Conservation (phyloP, 2,888 invertebrate genomes). For the Seira musarum region DNA sequence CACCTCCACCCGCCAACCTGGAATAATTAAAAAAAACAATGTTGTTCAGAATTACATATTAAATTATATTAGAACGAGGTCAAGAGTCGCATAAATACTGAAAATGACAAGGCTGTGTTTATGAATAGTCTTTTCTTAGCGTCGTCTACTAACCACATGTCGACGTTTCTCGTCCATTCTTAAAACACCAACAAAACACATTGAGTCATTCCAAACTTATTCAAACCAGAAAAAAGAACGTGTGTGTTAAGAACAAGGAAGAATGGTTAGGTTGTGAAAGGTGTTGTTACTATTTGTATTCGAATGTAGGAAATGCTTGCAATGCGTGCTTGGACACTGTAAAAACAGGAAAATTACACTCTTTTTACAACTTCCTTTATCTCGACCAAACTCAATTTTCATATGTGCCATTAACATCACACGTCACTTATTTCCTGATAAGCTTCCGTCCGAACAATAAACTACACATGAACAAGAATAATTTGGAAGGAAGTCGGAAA, state of each 20-base stretch:
- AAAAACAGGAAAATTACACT: slow-evolving; percentile 53
- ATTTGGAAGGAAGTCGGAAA: slow-evolving; percentile 12
- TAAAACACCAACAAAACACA: background rate
- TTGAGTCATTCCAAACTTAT: background rate
- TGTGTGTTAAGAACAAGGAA: background rate
- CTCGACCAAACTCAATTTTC: slow-evolving; percentile 56
- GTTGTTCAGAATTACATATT: background rate
- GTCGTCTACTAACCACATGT: background rate
- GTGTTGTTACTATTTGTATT: background rate
- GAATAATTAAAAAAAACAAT: slow-evolving; percentile 35
- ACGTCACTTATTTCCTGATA: slow-evolving; percentile 46
- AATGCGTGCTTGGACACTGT: slow-evolving; percentile 50
- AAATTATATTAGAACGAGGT: background rate
- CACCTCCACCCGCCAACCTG: slow-evolving; percentile 69
- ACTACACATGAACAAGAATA: background rate
- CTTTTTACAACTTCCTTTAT: slow-evolving; percentile 58
- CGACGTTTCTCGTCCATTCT: background rate
- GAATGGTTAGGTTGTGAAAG: too few relatives aligned
- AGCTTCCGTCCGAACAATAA: background rate
- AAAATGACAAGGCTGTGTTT: background rate
- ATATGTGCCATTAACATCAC: slow-evolving; percentile 44
- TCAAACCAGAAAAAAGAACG: background rate
- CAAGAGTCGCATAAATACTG: background rate
- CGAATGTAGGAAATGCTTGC: background rate
- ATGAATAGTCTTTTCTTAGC: background rate